Base-by-base conservation (phyloP, 2,797 vertebrate species). In the Mormyrops attenuatus region DNA sequence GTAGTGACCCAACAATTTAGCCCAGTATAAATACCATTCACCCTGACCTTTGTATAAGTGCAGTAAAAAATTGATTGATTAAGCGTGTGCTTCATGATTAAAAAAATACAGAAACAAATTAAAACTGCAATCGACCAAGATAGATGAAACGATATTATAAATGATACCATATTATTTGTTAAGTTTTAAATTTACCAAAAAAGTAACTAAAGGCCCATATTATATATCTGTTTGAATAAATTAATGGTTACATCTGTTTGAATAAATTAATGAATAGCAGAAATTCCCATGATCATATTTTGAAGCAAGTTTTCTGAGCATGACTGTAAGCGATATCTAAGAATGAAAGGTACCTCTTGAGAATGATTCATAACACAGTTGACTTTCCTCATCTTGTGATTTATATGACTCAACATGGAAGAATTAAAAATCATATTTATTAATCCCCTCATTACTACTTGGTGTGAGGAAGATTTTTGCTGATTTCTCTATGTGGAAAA, bases 1-100 rank as follows among this genome's bases (percentile, higher is more conserved):
- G 77, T 82, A 82, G 38, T 82, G 77, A 82, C 77, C 77, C 77
- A 82, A 82, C 41, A 82, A 47, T 82, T 82, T 82, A 82, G 41
- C 41, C 41, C 38, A 82, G 77, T 82, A 47, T 82, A 44, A 82
- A 82, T 82, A 82, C 41, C 41, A 82, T 47, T 82, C 77, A 82
- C 20, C 77, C 77, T 82, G 77, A 82, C 77, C 77, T 82, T 82
- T 82, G 7, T 9, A 82, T 47, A 47, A 47, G 73, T 47, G 41
- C 41, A 82, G 20, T 22, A 47, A 47, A 66, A 82, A 82, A 82
- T 9, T 47, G 77, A 47, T 82, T 82, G 77, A 44, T 44, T 82
- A 82, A 82, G 77, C 20, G 5, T 22, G 77, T 44, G 77, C 77
- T 82, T 82, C 77, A 47, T 47, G 77, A 41, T 77, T 20, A 77